phyloP scores from a whole-genome alignment of 2,113 vertebrate species.

The Leptobrachium ailaonicum region DNA sequence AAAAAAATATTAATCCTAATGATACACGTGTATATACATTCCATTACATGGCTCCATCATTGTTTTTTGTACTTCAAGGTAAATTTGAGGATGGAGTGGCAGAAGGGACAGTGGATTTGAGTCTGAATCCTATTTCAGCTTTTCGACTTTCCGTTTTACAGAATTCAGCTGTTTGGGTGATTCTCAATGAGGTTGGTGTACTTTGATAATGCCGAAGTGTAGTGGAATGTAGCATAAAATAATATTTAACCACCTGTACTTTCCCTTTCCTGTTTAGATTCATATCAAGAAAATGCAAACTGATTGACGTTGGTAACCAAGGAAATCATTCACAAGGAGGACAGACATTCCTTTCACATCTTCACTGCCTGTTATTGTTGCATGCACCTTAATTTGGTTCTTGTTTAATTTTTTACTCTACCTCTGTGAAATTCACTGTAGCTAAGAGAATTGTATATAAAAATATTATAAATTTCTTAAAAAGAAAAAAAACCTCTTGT shows the following conservation, averaged over 20 bases:
- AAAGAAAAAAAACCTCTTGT: neutral
- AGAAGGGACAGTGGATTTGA: slow-evolving; percentile 83
- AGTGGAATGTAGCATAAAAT: too few relatives aligned
- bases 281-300: slow-evolving; percentile 92
- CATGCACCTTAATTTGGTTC: slow-evolving; percentile 68
- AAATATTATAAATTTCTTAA: too few relatives aligned
- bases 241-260: too few relatives aligned
- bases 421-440: slow-evolving; percentile 93
- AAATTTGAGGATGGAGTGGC: slow-evolving; percentile 90
- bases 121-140: slow-evolving; percentile 85
- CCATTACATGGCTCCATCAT: too few relatives aligned
- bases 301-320: slow-evolving; percentile 63
- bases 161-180: slow-evolving; percentile 93
- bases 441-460: slow-evolving; percentile 61
- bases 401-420: slow-evolving; percentile 68
- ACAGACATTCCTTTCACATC: slow-evolving; percentile 1
- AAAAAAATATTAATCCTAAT: too few relatives aligned
- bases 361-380: slow-evolving; percentile 58
- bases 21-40: too few relatives aligned
- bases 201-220: too few relatives aligned
- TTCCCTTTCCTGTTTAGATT: slow-evolving; percentile 72
- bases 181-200: slow-evolving; percentile 89
- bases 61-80: slow-evolving; percentile 67
- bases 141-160: slow-evolving; percentile 88
- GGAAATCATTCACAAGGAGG: slow-evolving; percentile 26